Base-by-base conservation (phyloP, 2,797 vertebrate genomes). In the Myotis myotis region DNA sequence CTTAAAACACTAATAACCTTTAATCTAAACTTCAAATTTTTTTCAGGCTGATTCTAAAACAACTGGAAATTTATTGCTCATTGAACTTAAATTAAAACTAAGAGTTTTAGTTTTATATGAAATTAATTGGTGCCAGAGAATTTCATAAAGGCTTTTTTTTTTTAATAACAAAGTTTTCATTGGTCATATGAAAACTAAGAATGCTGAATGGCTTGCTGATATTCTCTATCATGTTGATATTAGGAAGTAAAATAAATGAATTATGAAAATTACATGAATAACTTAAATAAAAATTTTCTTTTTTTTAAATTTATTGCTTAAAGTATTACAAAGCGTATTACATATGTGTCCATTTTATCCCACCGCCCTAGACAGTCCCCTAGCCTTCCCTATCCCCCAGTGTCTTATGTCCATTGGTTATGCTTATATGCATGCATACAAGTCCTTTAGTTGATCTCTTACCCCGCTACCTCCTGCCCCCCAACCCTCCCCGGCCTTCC, bases 31-130 rank as follows among this genome's bases (percentile, higher is more conserved):
- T 83, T 8, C 20, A 89, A 89, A 36, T 78, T 22, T 68, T 60
- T 60, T 12, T 60, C 72, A 33, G 66, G 11, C 30, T 74, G 13
- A 57, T 80, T 89, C 70, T 85, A 94, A 96, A n/a, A 87, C 7
- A 83, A 41, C 22, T 94, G 49, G 25, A 93, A 75, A 71, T 90
- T 7, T 82, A 68, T 11, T 84, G 51, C 30, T 91, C 23, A n/a
- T 17, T 96, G 16, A 89, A 94, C 57, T 91, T 94, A 83, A 80
- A 78, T 11, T 93, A 51, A 91, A 95, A 88, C 85, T 89, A 87
- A 80, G 38, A 94, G 47, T 80, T 95, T 70, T 76, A 10, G 7
- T 53, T 86, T 91, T 92, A 74, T 38, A 81, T 55, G 41, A 95
- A 79, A 92, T 89, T 95, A 84, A 75, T 82, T 22, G 51, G 44